phyloP scores from a whole-genome alignment of 2,888 invertebrate species.

The Gasteruption jaculator region DNA sequence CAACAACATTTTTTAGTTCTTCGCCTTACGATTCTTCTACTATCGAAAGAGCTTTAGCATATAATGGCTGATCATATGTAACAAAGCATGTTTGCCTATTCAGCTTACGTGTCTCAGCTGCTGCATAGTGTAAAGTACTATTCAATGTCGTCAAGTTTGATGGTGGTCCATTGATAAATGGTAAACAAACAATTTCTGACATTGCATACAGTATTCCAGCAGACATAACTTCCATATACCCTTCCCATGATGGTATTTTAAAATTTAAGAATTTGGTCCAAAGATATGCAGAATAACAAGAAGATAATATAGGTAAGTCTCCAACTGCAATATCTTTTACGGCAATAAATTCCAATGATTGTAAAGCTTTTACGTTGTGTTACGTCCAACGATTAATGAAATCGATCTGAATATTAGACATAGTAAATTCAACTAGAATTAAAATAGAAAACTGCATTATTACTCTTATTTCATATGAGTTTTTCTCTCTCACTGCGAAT shows the following conservation, averaged over 20 bases:
- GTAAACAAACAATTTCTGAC: slow-evolving; percentile 16
- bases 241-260: slow-evolving; percentile 15
- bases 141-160: slow-evolving; percentile 15
- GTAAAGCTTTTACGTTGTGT: too few species aligned
- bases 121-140: slow-evolving; percentile 15
- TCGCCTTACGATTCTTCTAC: slow-evolving; percentile 17
- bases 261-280: too few species aligned
- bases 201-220: slow-evolving; percentile 4
- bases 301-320: too few species aligned
- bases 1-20: slow-evolving; percentile 14
- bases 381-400: too few species aligned
- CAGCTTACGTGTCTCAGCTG: slow-evolving; percentile 9
- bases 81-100: slow-evolving; percentile 24
- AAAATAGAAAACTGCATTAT: too few species aligned
- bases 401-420: too few species aligned
- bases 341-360: not conserved
- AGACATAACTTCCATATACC: slow-evolving; percentile 20
- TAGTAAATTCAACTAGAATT: too few species aligned
- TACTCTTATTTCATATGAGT: too few species aligned
- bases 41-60: slow-evolving; percentile 28
- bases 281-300: too few species aligned
- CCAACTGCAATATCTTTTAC: too few species aligned
- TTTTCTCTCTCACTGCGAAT: too few species aligned
- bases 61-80: slow-evolving; percentile 26
- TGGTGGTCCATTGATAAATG: slow-evolving; percentile 20